Conservation (phyloP, 2,888 invertebrate genomes). For the Microctonus aethiopoides region DNA sequence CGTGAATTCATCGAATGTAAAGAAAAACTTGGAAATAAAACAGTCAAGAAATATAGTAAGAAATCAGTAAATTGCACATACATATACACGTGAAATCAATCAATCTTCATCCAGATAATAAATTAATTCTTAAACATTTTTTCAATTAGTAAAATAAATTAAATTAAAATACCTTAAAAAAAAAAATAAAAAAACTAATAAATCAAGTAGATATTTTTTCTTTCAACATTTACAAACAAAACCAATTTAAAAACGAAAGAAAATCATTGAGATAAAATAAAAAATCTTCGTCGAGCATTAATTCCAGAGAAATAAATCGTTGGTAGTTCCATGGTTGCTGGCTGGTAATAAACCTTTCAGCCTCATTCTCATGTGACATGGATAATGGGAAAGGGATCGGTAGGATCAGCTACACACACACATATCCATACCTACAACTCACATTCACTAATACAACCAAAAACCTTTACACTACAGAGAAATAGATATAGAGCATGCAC, state of each 20-base stretch:
- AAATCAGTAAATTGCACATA: too few relatives aligned
- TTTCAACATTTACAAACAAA: background rate
- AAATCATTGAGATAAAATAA: slow-evolving; percentile 5
- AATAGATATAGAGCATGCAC: background rate
- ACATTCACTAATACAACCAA: background rate
- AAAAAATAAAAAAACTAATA: background rate
- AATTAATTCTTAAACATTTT: too few relatives aligned
- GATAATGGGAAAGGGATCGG: slow-evolving; percentile 28
- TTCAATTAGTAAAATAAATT: too few relatives aligned
- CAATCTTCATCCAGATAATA: too few relatives aligned
- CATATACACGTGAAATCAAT: too few relatives aligned
- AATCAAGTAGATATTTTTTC: background rate
- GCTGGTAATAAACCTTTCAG: slow-evolving; percentile 31
- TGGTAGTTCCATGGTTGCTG: slow-evolving; percentile 4
- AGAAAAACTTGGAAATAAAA: background rate
- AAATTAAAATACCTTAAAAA: background rate
- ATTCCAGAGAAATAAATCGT: slow-evolving; percentile 24
- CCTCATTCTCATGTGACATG: slow-evolving; percentile 25
- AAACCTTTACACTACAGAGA: background rate
- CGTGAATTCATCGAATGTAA: background rate
- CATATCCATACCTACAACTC: background rate
- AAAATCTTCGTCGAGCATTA: slow-evolving; percentile 8
- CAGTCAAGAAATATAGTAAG: too few relatives aligned
- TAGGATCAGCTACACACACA: slow-evolving; percentile 13
- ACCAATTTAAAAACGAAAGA: background rate